Base-by-base conservation (phyloP, 2,113 vertebrate species). In the Vulpes vulpes region DNA sequence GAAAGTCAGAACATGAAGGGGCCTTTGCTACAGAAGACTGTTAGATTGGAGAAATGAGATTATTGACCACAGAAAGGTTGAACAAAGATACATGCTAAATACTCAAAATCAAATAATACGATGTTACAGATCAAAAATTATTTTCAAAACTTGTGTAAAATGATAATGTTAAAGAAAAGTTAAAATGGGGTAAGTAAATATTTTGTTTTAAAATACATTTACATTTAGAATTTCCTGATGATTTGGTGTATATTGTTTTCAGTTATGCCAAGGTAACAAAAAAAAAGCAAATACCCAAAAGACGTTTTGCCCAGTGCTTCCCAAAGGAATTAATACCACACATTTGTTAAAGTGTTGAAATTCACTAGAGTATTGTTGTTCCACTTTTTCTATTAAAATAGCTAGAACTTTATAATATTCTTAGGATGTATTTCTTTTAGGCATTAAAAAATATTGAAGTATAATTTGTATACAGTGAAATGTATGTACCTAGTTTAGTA, bases 121-220 rank as follows among this genome's bases (percentile, higher is more conserved):
- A 67, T 11, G 17, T 78, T 64, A 30, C 5, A 95, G 59, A 38
- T 11, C 38, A 78, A 27, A 71, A 74, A n/a, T 51, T 2, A 38
- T 38, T 83, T 64, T 88, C 9, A 91, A 84, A 82, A 49, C 11
- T 53, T 83, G 22, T 67, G 3, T 78, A 60, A 83, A 73, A 71
- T 69, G 16, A 30, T 93, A 67, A 27, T 74, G 25, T 20, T 82
- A 76, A 83, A 65, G 23, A 81, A 67, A 95, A 71, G 69, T 62
- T 64, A 14, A 92, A 94, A 64, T 62, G 35, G 17, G 57, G 64
- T n/a, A 82, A 62, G 9, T 49, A 2, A 89, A 69, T 62, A 67
- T 82, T 82, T 89, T 65, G 23, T 78, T 95, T 95, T 79, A 74
- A 82, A 74, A 71, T 83, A 85, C 11, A 53, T 86, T 86, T 76